phyloP scores from a whole-genome alignment of 1,140 invertebrate species.

The Pinna nobilis region DNA sequence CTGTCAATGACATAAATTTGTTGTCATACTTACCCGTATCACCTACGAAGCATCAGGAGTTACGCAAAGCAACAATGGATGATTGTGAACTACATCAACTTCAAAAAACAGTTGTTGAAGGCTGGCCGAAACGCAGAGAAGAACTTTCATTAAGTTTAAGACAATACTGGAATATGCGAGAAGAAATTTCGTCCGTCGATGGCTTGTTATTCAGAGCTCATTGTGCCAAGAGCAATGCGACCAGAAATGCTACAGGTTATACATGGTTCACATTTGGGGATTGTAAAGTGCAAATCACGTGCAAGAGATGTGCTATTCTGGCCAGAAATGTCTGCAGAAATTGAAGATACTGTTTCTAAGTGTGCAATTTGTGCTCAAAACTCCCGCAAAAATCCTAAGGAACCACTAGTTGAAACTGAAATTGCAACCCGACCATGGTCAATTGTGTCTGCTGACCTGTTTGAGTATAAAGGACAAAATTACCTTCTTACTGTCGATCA shows the following conservation, averaged over 20 bases:
- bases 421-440: constrained; percentile 31
- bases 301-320: constrained; percentile 17
- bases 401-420: constrained; percentile 52
- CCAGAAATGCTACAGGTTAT: constrained; percentile 53
- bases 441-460: constrained; percentile 16
- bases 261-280: constrained; percentile 63
- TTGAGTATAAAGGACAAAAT: constrained; percentile 18
- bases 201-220: constrained; percentile 29
- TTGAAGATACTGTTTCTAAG: constrained; percentile 4
- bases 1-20: constrained; percentile 36
- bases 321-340: not conserved
- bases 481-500: constrained; percentile 29
- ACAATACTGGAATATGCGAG: constrained; percentile 12
- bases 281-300: constrained; percentile 39
- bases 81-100: constrained; percentile 3
- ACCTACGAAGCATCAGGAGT: constrained; percentile 7
- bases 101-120: not conserved
- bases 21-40: constrained; percentile 41
- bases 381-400: not conserved
- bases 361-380: not conserved
- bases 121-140: constrained; percentile 18
- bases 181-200: constrained; percentile 22
- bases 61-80: constrained; percentile 11
- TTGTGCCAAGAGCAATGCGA: constrained; percentile 26
- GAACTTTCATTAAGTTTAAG: not conserved